Conservation (phyloP, 2,888 invertebrate species). For the Scaptodrosophila latifasciaeformis region DNA sequence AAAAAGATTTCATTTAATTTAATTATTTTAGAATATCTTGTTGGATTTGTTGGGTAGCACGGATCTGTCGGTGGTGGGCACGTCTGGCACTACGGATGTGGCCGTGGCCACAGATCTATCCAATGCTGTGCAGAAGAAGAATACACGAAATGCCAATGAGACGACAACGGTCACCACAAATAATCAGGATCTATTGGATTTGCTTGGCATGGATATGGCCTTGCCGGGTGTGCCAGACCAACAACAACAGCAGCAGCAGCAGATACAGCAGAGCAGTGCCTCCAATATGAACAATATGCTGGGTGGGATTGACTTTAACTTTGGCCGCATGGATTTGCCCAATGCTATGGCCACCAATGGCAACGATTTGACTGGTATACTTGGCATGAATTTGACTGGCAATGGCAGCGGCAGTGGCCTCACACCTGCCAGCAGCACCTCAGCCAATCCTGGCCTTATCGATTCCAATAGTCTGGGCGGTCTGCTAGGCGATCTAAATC, state of each 20-base stretch:
- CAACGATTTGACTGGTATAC: conserved; percentile 67
- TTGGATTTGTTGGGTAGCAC: conserved; percentile 89
- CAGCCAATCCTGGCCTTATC: conserved; percentile 25
- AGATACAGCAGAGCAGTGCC: conserved; percentile 42
- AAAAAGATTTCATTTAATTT: neutral
- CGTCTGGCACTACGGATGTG: conserved; percentile 48
- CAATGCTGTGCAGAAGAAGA: conserved; percentile 73
- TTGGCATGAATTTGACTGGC: too few relatives aligned
- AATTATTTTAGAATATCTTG: conserved; percentile 83
- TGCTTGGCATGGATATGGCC: conserved; percentile 84
- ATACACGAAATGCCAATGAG: conserved; percentile 76
- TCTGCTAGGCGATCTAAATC: conserved; percentile 66
- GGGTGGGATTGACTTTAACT: conserved; percentile 52
- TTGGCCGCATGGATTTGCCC: conserved; percentile 33
- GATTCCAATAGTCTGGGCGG: conserved; percentile 49
- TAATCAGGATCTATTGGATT: conserved; percentile 89
- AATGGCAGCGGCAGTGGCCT: conserved; percentile 30
- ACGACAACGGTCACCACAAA: conserved; percentile 74
- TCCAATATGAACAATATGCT: conserved; percentile 68
- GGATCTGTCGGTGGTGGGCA: conserved; percentile 77
- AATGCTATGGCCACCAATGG: conserved; percentile 69
- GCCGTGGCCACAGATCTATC: conserved; percentile 65
- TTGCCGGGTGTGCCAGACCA: conserved; percentile 34
- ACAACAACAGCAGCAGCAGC: too few relatives aligned
- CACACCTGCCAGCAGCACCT: conserved; percentile 15